Base-by-base conservation (phyloP, 2,888 invertebrate genomes). In the Euzetes globulus region DNA sequence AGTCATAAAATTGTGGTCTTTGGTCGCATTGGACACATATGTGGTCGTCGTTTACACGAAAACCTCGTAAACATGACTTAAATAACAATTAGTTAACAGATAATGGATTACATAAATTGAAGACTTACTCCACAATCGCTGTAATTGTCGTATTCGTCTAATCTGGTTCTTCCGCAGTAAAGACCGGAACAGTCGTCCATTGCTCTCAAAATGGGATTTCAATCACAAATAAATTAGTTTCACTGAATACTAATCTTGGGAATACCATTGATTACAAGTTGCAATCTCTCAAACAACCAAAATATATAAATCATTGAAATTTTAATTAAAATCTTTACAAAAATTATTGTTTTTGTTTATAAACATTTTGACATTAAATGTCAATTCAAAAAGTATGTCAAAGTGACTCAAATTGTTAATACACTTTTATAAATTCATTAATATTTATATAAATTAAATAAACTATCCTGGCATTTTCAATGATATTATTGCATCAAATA, bases 1-100 rank as follows among this genome's bases (percentile, higher is more conserved):
- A 94, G 80, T 96, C 96, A 81, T 97, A 96, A 55, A 92, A 86
- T 17, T 88, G 86, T 0, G 93, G 90, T 47, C 86, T 85, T 73
- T 90, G 89, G 1, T 86, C 85, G 81, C 96, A 97, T 1, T 87
- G 87, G 22, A 86, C 83, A 81, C 96, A 94, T 55, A 90, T 88
- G 74, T 90, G 91, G 68, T 74, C 74, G 5, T 45, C 22, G 37
- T 76, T 52, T 6, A 50, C 60, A 47, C 71, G 71, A 71, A 72
- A 76, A 52, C 71, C 72, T 7, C 73, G 58, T 17, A 41, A 25
- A 75, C 65, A 77, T 17, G 45, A 52, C 47, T 68, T 27, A 25
- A 72, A 55, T 11, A 11, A 19, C 15, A 60, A 45, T 75, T 13
- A 25, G 6, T 71, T 71, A 17, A 1, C 29, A 17, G 29, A 1